Evolutionary conservation across 2,888 invertebrate species (phyloP).

Genomic region (Stenotaenia linearis): DNA sequence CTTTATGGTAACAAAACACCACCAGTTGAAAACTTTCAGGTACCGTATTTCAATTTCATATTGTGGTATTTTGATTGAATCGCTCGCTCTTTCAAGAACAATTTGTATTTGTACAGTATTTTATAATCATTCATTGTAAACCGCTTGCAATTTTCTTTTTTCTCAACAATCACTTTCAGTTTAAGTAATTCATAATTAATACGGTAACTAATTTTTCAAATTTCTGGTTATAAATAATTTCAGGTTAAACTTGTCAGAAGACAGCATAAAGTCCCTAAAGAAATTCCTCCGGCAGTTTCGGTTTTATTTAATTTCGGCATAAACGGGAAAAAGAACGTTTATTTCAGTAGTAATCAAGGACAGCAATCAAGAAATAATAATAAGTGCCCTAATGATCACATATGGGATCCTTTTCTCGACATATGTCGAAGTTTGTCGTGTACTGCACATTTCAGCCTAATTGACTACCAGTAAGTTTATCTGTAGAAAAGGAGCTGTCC

Average conservation of each 20-base stretch:
- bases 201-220: background rate
- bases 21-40: background rate
- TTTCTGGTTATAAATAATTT: background rate
- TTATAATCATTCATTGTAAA: no score
- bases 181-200: no score
- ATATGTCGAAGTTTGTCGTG: slow-evolving; percentile 32
- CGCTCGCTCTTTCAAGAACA: no score
- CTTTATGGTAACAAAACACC: background rate
- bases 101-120: no score
- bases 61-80: no score
- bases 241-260: background rate
- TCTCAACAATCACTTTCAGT: no score
- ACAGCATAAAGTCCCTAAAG: background rate
- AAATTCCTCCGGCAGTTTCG: background rate
- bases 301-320: slow-evolving; percentile 8
- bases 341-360: background rate
- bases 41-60: no score
- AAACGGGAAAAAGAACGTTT: background rate
- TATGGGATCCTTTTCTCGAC: slow-evolving; percentile 34
- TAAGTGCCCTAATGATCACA: slow-evolving; percentile 21
- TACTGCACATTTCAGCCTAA: slow-evolving; percentile 27
- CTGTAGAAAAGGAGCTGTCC: no score
- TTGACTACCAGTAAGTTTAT: slow-evolving; percentile 30
- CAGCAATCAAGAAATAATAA: background rate
- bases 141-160: no score